phyloP scores from a whole-genome alignment of 2,797 vertebrate genomes.

The Hapalemur alaotrensis region DNA sequence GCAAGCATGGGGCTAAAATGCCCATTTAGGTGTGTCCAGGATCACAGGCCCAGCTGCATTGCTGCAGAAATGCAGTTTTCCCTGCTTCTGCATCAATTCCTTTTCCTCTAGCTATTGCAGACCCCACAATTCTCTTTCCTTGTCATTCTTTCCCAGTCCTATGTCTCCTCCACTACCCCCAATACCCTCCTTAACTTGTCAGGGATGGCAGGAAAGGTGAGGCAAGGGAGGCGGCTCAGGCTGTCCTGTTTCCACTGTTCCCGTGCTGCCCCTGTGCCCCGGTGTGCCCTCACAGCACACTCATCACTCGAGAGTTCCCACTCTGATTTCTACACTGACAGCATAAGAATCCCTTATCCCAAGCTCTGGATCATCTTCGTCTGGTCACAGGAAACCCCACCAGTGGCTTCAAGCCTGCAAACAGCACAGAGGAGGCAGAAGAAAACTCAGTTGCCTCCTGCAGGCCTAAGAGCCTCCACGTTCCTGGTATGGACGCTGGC shows the following conservation, averaged over 20 bases:
- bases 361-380: background rate
- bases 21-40: rapidly evolving
- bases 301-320: background rate
- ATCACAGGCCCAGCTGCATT: rapidly evolving
- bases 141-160: background rate
- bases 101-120: background rate
- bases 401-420: background rate
- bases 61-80: rapidly evolving
- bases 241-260: background rate
- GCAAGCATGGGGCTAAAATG: background rate
- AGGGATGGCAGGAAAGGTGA: background rate
- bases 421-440: background rate
- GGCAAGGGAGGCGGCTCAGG: rapidly evolving
- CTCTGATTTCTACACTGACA: background rate
- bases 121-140: background rate
- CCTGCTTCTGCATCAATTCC: background rate
- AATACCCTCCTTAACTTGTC: background rate
- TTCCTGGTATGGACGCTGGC: background rate
- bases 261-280: too few relatives aligned
- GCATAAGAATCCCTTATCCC: background rate
- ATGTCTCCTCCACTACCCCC: background rate
- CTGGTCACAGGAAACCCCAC: background rate
- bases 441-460: background rate
- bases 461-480: rapidly evolving
- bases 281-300: rapidly evolving